Evolutionary conservation across 2,797 vertebrate species (phyloP).

Genomic region (Oryzias dopingdopingensis): DNA sequence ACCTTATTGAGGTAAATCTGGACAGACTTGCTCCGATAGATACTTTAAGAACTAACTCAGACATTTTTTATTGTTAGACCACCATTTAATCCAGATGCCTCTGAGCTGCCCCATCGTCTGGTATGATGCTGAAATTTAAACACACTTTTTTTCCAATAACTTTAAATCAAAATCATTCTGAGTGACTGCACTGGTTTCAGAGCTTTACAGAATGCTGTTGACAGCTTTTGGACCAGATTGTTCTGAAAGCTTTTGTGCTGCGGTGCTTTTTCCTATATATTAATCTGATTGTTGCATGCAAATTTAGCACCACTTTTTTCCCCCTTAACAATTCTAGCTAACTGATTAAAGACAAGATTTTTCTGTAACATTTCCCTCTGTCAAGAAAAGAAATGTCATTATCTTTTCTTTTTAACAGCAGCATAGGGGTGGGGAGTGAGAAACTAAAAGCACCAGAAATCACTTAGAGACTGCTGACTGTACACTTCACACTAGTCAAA

Average conservation of each 20-base stretch:
- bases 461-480: conserved; percentile 69
- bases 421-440: conserved; percentile 28
- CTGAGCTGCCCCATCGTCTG: no score
- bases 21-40: no score
- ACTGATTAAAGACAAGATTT: conserved; percentile 15
- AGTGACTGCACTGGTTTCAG: conserved; percentile 1
- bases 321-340: conserved; percentile 26
- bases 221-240: conserved; percentile 20
- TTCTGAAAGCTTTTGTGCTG: conserved; percentile 19
- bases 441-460: conserved; percentile 70
- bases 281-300: conserved; percentile 7
- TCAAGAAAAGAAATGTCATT: conserved; percentile 42
- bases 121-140: no score
- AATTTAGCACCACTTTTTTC: conserved; percentile 9
- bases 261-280: conserved; percentile 3
- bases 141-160: no score
- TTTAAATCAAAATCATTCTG: conserved; percentile 3
- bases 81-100: no score
- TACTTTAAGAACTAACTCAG: no score
- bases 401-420: conserved; percentile 40
- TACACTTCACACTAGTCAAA: conserved; percentile 42
- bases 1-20: no score
- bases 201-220: conserved; percentile 6
- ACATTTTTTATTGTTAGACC: no score
- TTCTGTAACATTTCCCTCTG: conserved; percentile 5